phyloP scores from a whole-genome alignment of 2,113 vertebrate genomes.

The Etheostoma spectabile region DNA sequence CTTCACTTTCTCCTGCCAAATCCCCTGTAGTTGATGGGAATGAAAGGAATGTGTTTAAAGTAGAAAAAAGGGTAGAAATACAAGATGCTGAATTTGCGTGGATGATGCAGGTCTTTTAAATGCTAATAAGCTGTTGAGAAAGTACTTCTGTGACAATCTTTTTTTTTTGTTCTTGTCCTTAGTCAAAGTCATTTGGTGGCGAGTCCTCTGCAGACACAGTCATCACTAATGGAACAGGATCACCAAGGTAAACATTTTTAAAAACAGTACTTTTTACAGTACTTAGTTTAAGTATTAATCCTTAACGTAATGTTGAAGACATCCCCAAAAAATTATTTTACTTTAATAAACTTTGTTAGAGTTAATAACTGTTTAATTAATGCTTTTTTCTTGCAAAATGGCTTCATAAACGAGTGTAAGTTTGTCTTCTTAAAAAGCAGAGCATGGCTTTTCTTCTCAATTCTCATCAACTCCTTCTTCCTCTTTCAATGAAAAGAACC shows the following conservation, averaged over 20 bases:
- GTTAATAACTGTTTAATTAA: background rate
- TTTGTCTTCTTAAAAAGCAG: slow-evolving; percentile 7
- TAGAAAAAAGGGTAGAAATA: background rate
- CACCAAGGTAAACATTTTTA: slow-evolving; percentile 87
- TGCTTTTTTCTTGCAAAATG: background rate
- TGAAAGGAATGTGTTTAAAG: slow-evolving; percentile 10
- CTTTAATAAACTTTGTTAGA: background rate
- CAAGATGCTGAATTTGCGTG: slow-evolving; percentile 4
- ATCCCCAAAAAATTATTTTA: background rate
- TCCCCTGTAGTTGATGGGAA: background rate
- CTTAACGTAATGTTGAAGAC: background rate
- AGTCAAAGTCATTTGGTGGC: slow-evolving; percentile 87
- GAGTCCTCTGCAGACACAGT: slow-evolving; percentile 86
- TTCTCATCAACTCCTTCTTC: slow-evolving; percentile 12
- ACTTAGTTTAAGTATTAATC: background rate
- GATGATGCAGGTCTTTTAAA: slow-evolving; percentile 35
- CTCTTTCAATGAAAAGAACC: slow-evolving; percentile 81
- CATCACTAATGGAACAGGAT: slow-evolving; percentile 84
- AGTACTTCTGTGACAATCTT: slow-evolving; percentile 5
- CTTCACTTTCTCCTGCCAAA: slow-evolving; percentile 22
- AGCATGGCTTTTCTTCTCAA: background rate
- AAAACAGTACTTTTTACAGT: background rate
- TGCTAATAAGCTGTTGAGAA: slow-evolving; percentile 37
- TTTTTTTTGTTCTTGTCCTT: slow-evolving; percentile 27
- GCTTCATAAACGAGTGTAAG: background rate